Conservation (phyloP, 2,113 vertebrate genomes). For the Callorhinus ursinus region DNA sequence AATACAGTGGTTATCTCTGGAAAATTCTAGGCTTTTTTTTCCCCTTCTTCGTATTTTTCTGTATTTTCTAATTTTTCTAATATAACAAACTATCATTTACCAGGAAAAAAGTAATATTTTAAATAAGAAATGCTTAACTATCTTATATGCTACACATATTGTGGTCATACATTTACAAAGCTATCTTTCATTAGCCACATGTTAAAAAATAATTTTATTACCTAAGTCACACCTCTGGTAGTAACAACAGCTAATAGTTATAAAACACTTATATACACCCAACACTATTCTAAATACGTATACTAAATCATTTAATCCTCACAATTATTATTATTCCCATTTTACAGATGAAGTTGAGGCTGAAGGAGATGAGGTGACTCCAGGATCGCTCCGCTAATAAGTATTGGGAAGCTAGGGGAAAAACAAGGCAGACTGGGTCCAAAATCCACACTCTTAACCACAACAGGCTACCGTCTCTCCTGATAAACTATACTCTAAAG, state of each 20-base stretch:
- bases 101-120: conserved; percentile 20
- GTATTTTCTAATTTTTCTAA: background rate
- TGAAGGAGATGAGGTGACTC: background rate
- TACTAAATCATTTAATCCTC: background rate
- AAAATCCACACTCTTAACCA: background rate
- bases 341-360: conserved; percentile 31
- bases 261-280: background rate
- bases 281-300: background rate
- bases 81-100: background rate
- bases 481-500: background rate
- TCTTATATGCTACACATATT: background rate
- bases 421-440: background rate
- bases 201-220: conserved; percentile 23
- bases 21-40: background rate
- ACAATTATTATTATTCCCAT: background rate
- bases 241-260: background rate
- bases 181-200: background rate
- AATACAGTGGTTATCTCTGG: background rate
- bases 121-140: background rate
- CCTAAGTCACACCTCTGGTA: background rate
- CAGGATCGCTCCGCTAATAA: background rate
- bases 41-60: background rate
- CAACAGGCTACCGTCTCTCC: background rate
- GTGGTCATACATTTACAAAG: background rate
- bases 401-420: accelerated